Conservation (phyloP, 2,888 invertebrate genomes). For the Hyppa rectilinea region DNA sequence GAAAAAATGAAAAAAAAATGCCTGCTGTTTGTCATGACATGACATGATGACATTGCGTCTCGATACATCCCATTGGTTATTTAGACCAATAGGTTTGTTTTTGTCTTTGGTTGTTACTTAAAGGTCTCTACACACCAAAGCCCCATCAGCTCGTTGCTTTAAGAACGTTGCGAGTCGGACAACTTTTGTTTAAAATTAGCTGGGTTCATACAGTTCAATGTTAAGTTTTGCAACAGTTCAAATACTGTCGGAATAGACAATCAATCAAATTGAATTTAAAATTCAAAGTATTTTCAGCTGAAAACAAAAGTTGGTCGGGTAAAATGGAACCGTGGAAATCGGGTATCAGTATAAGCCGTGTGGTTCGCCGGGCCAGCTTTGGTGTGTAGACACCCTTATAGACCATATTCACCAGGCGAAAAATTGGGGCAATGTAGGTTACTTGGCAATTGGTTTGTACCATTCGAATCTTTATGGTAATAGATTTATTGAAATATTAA, state of each 20-base stretch:
- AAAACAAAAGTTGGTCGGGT: no score
- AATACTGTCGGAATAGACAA: no score
- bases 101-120: background rate
- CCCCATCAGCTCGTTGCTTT: background rate
- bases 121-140: background rate
- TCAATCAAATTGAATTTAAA: no score
- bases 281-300: no score
- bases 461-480: background rate
- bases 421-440: constrained; percentile 5
- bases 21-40: background rate
- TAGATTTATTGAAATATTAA: background rate
- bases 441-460: background rate
- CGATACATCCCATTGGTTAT: constrained; percentile 5
- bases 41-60: background rate
- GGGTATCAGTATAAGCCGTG: no score
- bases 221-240: no score
- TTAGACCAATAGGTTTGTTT: constrained; percentile 10
- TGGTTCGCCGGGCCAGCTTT: background rate
- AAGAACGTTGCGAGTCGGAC: background rate
- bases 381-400: background rate
- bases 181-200: background rate
- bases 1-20: background rate
- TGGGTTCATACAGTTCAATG: no score
- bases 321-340: no score
- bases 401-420: background rate